Conservation (phyloP, 2,888 invertebrate species). For the Ferdinandea cuprea region DNA sequence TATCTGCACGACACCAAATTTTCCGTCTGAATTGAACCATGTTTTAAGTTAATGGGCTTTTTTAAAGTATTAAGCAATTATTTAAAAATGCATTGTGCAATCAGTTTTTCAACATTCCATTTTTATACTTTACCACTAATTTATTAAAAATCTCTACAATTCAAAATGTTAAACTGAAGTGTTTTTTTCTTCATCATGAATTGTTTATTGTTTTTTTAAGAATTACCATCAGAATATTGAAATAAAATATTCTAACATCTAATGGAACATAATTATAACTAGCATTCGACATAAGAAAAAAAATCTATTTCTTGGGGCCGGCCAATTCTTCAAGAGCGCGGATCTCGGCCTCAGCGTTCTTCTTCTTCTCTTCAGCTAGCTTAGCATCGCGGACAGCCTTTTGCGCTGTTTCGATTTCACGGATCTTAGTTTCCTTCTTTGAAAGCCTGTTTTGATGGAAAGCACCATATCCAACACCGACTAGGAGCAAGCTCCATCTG, state of each 20-base stretch:
- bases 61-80: too few relatives aligned
- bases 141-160: too few relatives aligned
- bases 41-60: too few relatives aligned
- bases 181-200: neutral
- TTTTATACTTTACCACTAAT: too few relatives aligned
- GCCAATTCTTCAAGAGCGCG: slow-evolving; percentile 75
- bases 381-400: slow-evolving; percentile 88
- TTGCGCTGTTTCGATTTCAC: slow-evolving; percentile 88
- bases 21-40: too few relatives aligned
- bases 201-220: slow-evolving; percentile 41
- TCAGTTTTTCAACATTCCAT: too few relatives aligned
- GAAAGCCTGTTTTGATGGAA: slow-evolving; percentile 88
- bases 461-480: slow-evolving; percentile 90
- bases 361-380: slow-evolving; percentile 88
- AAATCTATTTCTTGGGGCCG: slow-evolving; percentile 74
- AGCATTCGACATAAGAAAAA: slow-evolving; percentile 16
- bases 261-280: slow-evolving; percentile 32
- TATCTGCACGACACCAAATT: too few relatives aligned
- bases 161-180: neutral
- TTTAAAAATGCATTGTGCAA: too few relatives aligned
- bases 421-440: slow-evolving; percentile 86
- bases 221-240: slow-evolving; percentile 26
- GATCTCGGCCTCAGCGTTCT: slow-evolving; percentile 84
- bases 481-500: slow-evolving; percentile 90
- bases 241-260: slow-evolving; percentile 8